These are phyloP conservation scores for Globodera ellingtonae DNA, from an alignment of 1,140 invertebrate species.

Conservation along the genomic window DNA sequence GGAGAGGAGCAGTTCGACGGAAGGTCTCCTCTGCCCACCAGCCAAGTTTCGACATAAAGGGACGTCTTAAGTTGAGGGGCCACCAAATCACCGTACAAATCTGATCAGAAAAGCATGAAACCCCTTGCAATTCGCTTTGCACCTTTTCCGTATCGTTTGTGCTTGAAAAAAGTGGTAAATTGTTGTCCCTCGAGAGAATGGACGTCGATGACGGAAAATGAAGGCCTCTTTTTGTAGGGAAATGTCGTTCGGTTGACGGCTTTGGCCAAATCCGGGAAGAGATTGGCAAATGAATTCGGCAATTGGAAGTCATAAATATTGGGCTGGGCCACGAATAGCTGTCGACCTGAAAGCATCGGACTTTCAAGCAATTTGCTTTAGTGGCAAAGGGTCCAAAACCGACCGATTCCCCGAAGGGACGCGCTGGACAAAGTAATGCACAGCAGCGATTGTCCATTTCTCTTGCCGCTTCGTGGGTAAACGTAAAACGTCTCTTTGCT, in stretches of 20 bases:
- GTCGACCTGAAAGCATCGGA: constrained; percentile 30
- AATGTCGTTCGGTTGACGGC: constrained; percentile 33
- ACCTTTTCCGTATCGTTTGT: constrained; percentile 49
- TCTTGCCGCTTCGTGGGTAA: constrained; percentile 64
- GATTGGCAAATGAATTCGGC: constrained; percentile 26
- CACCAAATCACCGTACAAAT: constrained; percentile 81
- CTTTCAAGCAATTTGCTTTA: neutral
- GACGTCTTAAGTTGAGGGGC: constrained; percentile 75
- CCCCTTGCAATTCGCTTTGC: neutral
- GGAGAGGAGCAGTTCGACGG: constrained; percentile 62
- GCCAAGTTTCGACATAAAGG: constrained; percentile 83
- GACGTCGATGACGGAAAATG: constrained; percentile 32
- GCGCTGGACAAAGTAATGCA: constrained; percentile 76
- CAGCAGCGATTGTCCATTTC: constrained; percentile 82
- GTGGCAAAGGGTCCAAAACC: constrained; percentile 14
- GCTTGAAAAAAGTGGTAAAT: constrained; percentile 44
- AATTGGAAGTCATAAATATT: constrained; percentile 41
- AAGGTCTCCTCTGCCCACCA: constrained; percentile 72
- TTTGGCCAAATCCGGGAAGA: constrained; percentile 38
- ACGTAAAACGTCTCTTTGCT: constrained; percentile 16
- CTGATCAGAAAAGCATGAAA: constrained; percentile 66
- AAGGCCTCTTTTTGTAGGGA: neutral
- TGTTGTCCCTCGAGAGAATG: constrained; percentile 12
- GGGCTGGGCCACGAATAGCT: constrained; percentile 26
- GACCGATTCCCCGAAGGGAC: constrained; percentile 75